Percentiles rank a stretch among this genome's conserved stretches.
Conservation (phyloP, 2,797 vertebrate genomes). For the Syndactyla subalaris region DNA sequence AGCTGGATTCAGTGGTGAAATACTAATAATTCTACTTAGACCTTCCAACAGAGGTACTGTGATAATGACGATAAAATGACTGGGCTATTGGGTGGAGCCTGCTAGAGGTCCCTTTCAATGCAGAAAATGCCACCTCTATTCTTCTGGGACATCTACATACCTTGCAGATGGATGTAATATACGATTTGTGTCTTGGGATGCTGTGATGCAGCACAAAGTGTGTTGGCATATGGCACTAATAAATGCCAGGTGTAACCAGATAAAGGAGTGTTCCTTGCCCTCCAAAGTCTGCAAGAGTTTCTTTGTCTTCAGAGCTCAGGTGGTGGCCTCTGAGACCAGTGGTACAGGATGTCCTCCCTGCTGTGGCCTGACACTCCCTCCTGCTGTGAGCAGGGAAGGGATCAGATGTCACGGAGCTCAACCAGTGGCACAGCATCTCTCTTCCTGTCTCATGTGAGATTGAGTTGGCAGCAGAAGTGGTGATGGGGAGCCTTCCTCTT, state of each 20-base stretch:
- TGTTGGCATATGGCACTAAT: background rate
- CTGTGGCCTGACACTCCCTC: background rate
- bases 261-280: background rate
- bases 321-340: background rate
- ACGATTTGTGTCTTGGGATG: background rate
- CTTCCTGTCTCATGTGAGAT: constrained; percentile 5
- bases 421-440: background rate
- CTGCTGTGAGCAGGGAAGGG: background rate
- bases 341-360: background rate
- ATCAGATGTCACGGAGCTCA: constrained; percentile 26
- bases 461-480: constrained; percentile 30
- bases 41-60: background rate
- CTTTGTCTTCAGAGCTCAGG: background rate
- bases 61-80: background rate
- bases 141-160: background rate
- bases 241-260: background rate
- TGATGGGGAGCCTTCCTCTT: background rate
- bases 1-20: background rate
- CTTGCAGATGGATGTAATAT: background rate
- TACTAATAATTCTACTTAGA: background rate
- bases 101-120: background rate
- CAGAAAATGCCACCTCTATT: background rate
- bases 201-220: background rate
- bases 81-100: background rate
- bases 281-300: background rate